Conservation (phyloP, 2,797 vertebrate species). For the Rhinichthys osculus region DNA sequence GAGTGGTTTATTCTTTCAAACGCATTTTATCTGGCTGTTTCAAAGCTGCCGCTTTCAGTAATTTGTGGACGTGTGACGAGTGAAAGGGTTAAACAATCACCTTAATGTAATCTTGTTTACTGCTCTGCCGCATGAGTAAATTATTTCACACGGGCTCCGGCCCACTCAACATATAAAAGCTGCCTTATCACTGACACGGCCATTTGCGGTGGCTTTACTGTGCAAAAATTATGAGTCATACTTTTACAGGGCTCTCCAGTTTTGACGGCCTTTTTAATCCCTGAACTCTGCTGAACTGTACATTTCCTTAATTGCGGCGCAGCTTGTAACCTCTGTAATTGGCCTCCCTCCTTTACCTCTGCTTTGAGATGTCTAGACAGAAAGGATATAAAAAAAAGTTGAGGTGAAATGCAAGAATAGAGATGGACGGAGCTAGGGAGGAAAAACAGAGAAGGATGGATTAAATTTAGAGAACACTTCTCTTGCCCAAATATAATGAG, state of each 20-base stretch:
- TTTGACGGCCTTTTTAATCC: constrained; percentile 69
- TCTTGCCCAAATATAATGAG: constrained; percentile 10
- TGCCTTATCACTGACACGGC: constrained; percentile 60
- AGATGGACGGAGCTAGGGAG: constrained; percentile 29
- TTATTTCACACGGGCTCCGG: constrained; percentile 61
- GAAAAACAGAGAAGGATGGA: constrained; percentile 23
- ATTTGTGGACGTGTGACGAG: constrained; percentile 47
- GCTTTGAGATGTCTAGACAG: constrained; percentile 59
- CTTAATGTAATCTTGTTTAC: constrained; percentile 67
- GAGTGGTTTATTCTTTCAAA: constrained; percentile 26
- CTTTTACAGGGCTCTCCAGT: constrained; percentile 72
- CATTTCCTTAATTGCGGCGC: constrained; percentile 75
- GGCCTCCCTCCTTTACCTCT: constrained; percentile 57
- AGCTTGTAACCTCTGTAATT: constrained; percentile 75
- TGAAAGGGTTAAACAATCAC: constrained; percentile 71
- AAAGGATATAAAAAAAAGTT: constrained; percentile 45
- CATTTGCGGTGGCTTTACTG: constrained; percentile 65
- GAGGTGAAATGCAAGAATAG: constrained; percentile 41
- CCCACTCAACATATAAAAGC: constrained; percentile 54
- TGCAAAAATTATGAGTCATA: constrained; percentile 71
- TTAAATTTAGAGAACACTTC: constrained; percentile 17
- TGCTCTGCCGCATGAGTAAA: constrained; percentile 57
- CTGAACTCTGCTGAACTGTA: constrained; percentile 72
- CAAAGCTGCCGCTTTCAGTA: constrained; percentile 45
- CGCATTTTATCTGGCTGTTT: constrained; percentile 31